These are phyloP conservation scores for Amorpha juglandis DNA, from an alignment of 2,888 invertebrate species.

Conservation along the genomic window DNA sequence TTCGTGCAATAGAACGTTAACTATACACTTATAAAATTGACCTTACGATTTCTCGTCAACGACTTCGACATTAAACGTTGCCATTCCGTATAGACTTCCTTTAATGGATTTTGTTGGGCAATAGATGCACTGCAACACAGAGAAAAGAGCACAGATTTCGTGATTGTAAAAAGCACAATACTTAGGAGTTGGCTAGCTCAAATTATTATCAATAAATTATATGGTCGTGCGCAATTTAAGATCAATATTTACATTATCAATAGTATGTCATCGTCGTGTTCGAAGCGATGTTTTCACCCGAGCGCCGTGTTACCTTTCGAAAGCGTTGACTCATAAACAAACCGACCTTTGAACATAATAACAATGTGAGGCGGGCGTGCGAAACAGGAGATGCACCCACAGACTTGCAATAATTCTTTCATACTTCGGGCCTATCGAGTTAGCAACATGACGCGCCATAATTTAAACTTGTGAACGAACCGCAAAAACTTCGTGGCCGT, in stretches of 20 bases:
- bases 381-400: constrained; percentile 80
- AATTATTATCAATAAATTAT: constrained; percentile 60
- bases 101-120: constrained; percentile 37
- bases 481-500: constrained; percentile 64
- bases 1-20: constrained; percentile 66
- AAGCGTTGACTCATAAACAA: constrained; percentile 81
- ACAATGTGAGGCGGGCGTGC: constrained; percentile 82
- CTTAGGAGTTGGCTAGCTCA: constrained; percentile 41
- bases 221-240: constrained; percentile 62
- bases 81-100: constrained; percentile 45
- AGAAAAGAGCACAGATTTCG: constrained; percentile 27
- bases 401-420: constrained; percentile 79
- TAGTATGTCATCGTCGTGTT: constrained; percentile 78
- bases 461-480: constrained; percentile 58
- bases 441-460: constrained; percentile 68
- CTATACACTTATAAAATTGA: constrained; percentile 58
- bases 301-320: constrained; percentile 80
- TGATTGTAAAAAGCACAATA: constrained; percentile 43
- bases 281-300: constrained; percentile 77
- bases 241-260: constrained; percentile 80
- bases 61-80: constrained; percentile 52
- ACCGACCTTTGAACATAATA: constrained; percentile 82
- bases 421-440: constrained; percentile 59
- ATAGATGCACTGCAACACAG: constrained; percentile 12
- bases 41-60: constrained; percentile 55